phyloP scores from a whole-genome alignment of 2,113 vertebrate genomes.

The Gallinago paraguaiae region DNA sequence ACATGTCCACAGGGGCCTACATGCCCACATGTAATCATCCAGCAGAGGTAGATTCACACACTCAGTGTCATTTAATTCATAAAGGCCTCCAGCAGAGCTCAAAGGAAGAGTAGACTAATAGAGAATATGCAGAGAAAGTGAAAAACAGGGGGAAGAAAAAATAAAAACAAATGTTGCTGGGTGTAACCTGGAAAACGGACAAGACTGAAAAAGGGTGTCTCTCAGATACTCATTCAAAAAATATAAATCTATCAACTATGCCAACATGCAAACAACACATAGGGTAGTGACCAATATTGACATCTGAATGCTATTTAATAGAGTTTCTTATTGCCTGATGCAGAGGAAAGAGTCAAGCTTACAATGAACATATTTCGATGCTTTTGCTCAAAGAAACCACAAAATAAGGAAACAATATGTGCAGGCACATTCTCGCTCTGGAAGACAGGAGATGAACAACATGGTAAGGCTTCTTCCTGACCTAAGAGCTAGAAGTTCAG shows the following conservation, averaged over 20 bases:
- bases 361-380: neutral
- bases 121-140: neutral
- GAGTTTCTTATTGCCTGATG: rapidly evolving
- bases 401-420: neutral
- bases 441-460: neutral
- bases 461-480: neutral
- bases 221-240: neutral
- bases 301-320: neutral
- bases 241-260: neutral
- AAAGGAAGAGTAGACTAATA: neutral
- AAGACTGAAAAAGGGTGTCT: neutral
- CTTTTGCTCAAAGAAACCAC: neutral
- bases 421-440: neutral
- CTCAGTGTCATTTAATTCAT: rapidly evolving
- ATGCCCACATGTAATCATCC: no score
- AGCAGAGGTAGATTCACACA: neutral
- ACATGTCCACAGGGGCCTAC: no score
- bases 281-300: neutral
- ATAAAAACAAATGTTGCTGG: neutral
- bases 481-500: neutral
- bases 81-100: neutral
- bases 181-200: neutral
- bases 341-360: neutral
- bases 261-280: rapidly evolving
- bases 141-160: neutral